These are phyloP conservation scores for Eidolon helvum DNA, from an alignment of 2,113 vertebrate genomes.

Conservation along the genomic window DNA sequence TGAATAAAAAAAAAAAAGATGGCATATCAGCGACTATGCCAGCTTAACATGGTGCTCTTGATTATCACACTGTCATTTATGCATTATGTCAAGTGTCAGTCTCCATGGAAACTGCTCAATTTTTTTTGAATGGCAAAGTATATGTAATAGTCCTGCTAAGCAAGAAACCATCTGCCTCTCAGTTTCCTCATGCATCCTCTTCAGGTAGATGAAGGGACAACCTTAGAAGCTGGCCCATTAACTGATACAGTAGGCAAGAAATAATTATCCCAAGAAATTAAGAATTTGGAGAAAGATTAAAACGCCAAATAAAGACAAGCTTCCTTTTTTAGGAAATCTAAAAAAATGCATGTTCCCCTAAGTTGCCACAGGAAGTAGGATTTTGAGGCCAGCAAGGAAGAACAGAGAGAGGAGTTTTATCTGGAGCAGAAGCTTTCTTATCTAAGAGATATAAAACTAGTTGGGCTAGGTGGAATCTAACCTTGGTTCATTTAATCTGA, in stretches of 20 bases:
- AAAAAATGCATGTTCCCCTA: neutral
- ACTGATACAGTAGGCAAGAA: neutral
- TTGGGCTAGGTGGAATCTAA: accelerated
- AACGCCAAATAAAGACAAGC: neutral
- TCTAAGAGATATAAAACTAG: neutral
- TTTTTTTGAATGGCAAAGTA: neutral
- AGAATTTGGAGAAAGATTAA: neutral
- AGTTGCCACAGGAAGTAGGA: neutral
- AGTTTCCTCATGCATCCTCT: neutral
- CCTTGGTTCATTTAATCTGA: neutral
- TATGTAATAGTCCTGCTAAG: neutral
- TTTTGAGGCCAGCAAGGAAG: neutral
- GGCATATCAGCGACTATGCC: conserved; percentile 22
- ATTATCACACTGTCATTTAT: neutral
- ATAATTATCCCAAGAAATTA: neutral
- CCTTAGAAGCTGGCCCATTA: neutral
- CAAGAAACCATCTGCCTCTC: neutral
- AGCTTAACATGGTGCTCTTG: conserved; percentile 39
- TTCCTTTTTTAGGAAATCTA: neutral
- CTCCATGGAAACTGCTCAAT: conserved; percentile 69
- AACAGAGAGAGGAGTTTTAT: neutral
- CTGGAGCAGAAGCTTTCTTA: neutral
- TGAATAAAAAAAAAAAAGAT: neutral
- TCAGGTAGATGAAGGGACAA: neutral
- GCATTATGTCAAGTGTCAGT: conserved; percentile 57